phyloP scores from a whole-genome alignment of 2,888 invertebrate species.

The Odontothrips loti region DNA sequence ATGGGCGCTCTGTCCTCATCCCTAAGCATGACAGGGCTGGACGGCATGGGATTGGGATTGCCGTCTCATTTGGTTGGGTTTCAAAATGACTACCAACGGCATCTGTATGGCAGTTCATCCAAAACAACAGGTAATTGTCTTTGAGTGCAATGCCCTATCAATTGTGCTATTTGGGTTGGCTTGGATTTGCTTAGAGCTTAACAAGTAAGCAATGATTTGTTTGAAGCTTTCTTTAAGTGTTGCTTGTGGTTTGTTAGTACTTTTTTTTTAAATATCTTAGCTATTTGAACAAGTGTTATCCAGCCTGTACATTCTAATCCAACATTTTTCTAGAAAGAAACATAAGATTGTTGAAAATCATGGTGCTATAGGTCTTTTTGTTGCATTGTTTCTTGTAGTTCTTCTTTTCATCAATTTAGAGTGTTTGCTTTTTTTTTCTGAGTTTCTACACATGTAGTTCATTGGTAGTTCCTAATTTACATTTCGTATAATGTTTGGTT shows the following conservation, averaged over 20 bases:
- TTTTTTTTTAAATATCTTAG: too few species aligned
- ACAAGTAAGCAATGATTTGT: too few species aligned
- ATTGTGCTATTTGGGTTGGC: too few species aligned
- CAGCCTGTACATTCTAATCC: too few species aligned
- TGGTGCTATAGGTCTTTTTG: neutral
- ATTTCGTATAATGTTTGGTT: neutral
- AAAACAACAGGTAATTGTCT: neutral
- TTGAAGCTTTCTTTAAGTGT: too few species aligned
- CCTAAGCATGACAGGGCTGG: conserved; percentile 3
- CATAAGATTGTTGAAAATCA: too few species aligned
- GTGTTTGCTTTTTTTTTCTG: neutral
- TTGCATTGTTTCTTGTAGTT: neutral
- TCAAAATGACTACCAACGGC: conserved; percentile 24
- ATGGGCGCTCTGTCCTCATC: neutral
- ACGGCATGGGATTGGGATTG: conserved; percentile 12
- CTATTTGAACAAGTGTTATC: too few species aligned
- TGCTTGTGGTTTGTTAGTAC: too few species aligned
- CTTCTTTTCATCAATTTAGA: neutral
- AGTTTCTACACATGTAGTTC: neutral
- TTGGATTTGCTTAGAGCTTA: too few species aligned
- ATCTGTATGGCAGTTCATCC: conserved; percentile 1
- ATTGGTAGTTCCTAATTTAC: neutral
- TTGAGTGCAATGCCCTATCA: too few species aligned
- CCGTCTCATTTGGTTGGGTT: conserved; percentile 8
- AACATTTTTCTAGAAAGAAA: too few species aligned